Base-by-base conservation (phyloP, 1,140 invertebrate genomes). In the Bombus polaris region DNA sequence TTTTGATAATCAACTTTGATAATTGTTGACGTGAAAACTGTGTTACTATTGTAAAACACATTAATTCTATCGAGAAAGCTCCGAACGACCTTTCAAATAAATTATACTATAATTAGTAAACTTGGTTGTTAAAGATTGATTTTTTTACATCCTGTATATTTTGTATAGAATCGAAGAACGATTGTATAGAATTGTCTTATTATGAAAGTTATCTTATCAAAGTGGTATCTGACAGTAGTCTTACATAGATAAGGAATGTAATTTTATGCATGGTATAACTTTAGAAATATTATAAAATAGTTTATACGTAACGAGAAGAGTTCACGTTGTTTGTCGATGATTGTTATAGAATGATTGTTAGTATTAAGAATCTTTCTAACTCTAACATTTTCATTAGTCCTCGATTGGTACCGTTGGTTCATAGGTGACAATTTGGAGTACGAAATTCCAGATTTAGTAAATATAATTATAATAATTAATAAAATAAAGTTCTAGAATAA, bases 181-280 rank as follows among this genome's bases (percentile, higher is more conserved):
- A 18, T 53, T 53, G 47, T 53, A 53, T 53, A 53, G 18, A 53
- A 53, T 53, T 53, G n/a, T 15, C n/a, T 87, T 18, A 18, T 74
- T 66, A n/a, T 47, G 22, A 87, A 78, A 81, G 78, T 88, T 89
- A 81, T 32, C 88, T 89, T 82, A 44, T 47, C 65, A 79, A 81
- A 44, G 57, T 83, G 83, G 37, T 81, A 44, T 81, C 62, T 81
- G 39, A 74, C 65, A 57, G 80, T 70, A 85, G 53, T 73, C 65
- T 28, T 78, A 71, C 57, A 70, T 78, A 44, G 75, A 39, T 13
- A 65, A 89, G 84, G 32, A 89, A 86, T 39, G 75, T 71, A 77
- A 42, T 32, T 83, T n/a, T 3, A 66, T 62, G 44, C 44, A 62
- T 72, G n/a, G 47, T 22, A 12, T 5, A n/a, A 70, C 42, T 59